These are phyloP conservation scores for Marisa cornuarietis DNA, from an alignment of 1,140 invertebrate species.

Conservation along the genomic window DNA sequence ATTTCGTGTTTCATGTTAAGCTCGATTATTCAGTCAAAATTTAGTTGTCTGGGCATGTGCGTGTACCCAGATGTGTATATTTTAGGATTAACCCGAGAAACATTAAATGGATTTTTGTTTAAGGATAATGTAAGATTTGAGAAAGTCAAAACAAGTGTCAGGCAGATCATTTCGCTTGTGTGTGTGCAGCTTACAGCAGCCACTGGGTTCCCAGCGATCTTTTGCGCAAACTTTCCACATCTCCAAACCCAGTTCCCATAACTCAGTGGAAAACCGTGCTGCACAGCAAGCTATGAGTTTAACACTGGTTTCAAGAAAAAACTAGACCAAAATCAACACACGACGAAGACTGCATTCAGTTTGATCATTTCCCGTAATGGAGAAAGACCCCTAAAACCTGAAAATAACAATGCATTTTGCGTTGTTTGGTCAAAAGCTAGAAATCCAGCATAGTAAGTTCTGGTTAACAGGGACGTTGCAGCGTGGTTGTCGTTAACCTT, in stretches of 20 bases:
- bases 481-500: too few species aligned
- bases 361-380: too few species aligned
- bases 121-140: background rate
- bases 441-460: too few species aligned
- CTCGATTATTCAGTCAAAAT: background rate
- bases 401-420: too few species aligned
- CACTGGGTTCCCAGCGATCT: conserved; percentile 56
- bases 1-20: background rate
- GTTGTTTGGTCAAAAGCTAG: too few species aligned
- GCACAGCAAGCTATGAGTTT: conserved; percentile 37
- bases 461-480: too few species aligned
- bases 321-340: too few species aligned
- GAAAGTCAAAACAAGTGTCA: background rate
- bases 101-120: conserved; percentile 2
- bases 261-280: conserved; percentile 42
- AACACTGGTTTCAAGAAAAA: too few species aligned
- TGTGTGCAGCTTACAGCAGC: conserved; percentile 45
- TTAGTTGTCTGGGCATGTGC: conserved; percentile 2
- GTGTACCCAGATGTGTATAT: background rate
- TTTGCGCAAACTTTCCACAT: conserved; percentile 39
- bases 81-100: background rate
- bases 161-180: conserved; percentile 2
- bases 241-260: conserved; percentile 43
- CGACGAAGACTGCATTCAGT: too few species aligned
- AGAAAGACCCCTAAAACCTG: too few species aligned